Evolutionary conservation across 2,797 vertebrate genomes (phyloP), one percentile per base, ranked within the genome.

Genomic region (Hyperoplus lanceolatus): DNA sequence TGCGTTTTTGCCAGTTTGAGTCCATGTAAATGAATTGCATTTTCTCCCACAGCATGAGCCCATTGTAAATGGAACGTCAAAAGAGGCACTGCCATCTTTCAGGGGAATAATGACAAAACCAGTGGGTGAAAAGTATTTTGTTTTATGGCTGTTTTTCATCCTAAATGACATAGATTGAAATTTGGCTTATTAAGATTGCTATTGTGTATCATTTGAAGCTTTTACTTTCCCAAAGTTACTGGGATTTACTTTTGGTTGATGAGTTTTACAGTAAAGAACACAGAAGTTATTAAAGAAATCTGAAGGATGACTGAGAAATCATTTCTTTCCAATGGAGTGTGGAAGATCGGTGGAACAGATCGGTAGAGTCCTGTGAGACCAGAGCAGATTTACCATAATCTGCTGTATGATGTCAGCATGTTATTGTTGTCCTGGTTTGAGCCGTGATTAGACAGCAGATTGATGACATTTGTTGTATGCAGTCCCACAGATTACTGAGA

Each of bases 361-460:
- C 8, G 50, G n/a, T 38, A 4, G 36, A 76, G 72, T 73, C 82
- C 70, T 45, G 64, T 6, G 69, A 84, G 77, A 87, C 73, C 73
- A 62, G 72, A 82, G 80, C 88, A 89, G 87, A 91, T 85, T 85
- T 74, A 50, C 75, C 7, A 48, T 91, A 89, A 94, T 92, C 89
- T 87, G 62, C 81, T 67, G 57, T 72, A 64, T 88, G 86, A 87
- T 87, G 85, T 84, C 87, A 79, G 77, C 71, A 42, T 86, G 82
- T 88, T 86, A 80, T 81, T 88, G 89, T 87, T 90, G 82, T 59
- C 64, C 29, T 70, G 77, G 69, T 81, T 83, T 89, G 80, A 93
- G 81, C 82, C 49, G 6, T 73, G 86, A 92, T 94, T 93, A 92
- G 85, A 85, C 53, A 87, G 66, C 92, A 93, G 88, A 93, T 90